A percentile compares a stretch with the other conserved stretches of the same genome.
Conservation (phyloP, 2,888 invertebrate species). For the Pasiphila rectangulata region DNA sequence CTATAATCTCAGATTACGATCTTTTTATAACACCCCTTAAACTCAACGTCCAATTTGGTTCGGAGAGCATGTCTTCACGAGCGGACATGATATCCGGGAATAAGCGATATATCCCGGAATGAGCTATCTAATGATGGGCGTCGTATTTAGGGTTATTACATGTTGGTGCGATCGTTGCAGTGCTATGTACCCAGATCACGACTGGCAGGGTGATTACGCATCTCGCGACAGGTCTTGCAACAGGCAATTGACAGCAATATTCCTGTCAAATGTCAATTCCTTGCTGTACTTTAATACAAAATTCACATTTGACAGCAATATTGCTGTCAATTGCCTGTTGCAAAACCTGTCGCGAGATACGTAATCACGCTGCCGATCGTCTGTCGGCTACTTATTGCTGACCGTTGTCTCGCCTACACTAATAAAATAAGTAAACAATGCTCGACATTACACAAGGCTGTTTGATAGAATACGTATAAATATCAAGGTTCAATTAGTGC, state of each 20-base stretch:
- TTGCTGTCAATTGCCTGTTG: too few species aligned
- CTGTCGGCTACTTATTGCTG: constrained; percentile 18
- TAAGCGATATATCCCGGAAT: constrained; percentile 22
- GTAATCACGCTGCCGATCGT: too few species aligned
- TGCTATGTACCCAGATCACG: constrained; percentile 18
- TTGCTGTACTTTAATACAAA: too few species aligned
- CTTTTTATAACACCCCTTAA: constrained; percentile 14
- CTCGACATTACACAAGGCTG: too few species aligned
- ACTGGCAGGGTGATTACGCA: constrained; percentile 9
- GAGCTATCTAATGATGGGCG: constrained; percentile 23
- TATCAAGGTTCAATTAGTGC: too few species aligned
- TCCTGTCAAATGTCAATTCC: too few species aligned
- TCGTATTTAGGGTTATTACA: constrained; percentile 24
- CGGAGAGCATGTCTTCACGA: constrained; percentile 22
- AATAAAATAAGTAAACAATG: too few species aligned
- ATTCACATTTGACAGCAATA: too few species aligned
- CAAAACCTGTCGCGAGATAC: too few species aligned
- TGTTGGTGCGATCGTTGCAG: constrained; percentile 4
- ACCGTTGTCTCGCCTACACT: constrained; percentile 14
- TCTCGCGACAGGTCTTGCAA: too few species aligned
- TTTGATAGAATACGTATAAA: too few species aligned
- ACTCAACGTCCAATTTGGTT: constrained; percentile 24
- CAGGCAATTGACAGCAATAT: too few species aligned
- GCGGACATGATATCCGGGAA: constrained; percentile 19
- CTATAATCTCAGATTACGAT: constrained; percentile 4